Percentiles rank a stretch among this genome's conserved stretches.
These are phyloP conservation scores for Parazoanthus darwini DNA, from an alignment of 92 coral and sea anemone genomes.

Conservation along the genomic window DNA sequence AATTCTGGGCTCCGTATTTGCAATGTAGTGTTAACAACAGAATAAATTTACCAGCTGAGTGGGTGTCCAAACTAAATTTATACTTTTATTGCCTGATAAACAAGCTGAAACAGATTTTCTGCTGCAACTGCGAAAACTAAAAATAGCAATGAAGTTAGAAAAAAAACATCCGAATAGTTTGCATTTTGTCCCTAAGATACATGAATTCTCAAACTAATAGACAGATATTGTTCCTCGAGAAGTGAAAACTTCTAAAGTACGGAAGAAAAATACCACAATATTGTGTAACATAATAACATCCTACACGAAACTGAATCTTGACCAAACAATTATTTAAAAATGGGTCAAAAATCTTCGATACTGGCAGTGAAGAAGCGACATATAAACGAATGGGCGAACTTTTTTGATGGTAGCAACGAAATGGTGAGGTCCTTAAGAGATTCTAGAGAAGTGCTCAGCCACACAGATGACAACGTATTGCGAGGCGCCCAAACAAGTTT, in stretches of 20 bases:
- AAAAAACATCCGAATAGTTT: background rate
- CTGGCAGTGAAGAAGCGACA: background rate
- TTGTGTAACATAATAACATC: background rate
- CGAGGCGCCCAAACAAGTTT: background rate
- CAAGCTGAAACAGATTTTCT: background rate
- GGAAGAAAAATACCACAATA: no score
- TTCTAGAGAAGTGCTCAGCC: background rate
- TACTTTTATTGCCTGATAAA: background rate
- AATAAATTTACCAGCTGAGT: background rate
- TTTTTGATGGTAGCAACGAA: background rate
- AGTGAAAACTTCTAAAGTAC: no score
- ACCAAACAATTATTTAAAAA: background rate
- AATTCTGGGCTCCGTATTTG: no score
- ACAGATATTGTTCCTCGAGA: background rate
- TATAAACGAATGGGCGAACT: background rate
- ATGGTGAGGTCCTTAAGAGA: background rate
- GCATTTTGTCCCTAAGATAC: background rate
- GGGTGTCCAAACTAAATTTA: background rate
- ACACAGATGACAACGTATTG: background rate
- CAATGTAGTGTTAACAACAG: no score
- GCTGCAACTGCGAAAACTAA: background rate
- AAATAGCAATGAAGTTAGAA: background rate
- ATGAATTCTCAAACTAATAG: background rate
- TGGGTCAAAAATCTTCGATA: slow-evolving; percentile 19
- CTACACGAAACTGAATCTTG: no score